Conservation (phyloP, 2,113 vertebrate species). For the Hydropotes inermis region DNA sequence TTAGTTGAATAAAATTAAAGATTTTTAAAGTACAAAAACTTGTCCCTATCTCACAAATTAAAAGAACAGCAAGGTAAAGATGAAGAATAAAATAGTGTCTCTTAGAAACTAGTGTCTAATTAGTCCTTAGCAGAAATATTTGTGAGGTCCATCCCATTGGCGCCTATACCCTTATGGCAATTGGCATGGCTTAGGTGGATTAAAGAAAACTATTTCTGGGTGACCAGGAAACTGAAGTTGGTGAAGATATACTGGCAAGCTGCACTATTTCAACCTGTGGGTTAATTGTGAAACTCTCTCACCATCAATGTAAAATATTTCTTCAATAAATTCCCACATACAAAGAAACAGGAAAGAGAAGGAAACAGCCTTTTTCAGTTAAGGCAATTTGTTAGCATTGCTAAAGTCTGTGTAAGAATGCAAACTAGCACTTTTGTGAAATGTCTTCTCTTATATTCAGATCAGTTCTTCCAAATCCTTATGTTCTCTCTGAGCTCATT, state of each 20-base stretch:
- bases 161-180: no score
- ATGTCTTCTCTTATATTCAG: constrained; percentile 28
- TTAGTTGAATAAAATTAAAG: neutral
- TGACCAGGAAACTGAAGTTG: neutral
- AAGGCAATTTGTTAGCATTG: neutral
- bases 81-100: neutral
- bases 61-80: neutral
- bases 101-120: neutral
- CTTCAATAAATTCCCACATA: constrained; percentile 1
- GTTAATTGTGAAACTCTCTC: neutral
- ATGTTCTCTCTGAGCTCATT: constrained; percentile 20
- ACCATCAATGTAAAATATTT: neutral
- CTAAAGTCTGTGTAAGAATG: neutral
- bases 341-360: neutral
- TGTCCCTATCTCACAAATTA: neutral
- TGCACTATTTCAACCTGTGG: neutral
- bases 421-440: constrained; percentile 23
- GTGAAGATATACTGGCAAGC: neutral
- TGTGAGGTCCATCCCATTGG: no score
- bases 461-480: constrained; percentile 36
- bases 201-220: neutral
- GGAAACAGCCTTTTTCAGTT: neutral
- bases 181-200: neutral
- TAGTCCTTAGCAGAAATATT: neutral
- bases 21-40: neutral